Conservation (phyloP, 2,888 invertebrate species). For the Epinotia demarniana region DNA sequence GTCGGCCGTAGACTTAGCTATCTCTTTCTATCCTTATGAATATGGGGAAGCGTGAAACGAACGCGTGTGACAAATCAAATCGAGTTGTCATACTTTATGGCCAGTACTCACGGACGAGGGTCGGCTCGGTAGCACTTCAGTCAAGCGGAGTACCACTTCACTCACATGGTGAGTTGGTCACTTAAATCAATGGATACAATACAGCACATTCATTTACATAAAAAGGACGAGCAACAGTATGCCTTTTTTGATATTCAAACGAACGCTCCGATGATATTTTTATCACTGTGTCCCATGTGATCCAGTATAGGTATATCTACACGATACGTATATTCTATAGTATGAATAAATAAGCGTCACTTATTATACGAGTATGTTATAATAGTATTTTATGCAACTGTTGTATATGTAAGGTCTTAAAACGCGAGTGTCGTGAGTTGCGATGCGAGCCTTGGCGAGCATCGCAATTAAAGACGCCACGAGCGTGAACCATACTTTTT, state of each 20-base stretch:
- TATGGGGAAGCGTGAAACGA: constrained; percentile 22
- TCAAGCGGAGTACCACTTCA: constrained; percentile 29
- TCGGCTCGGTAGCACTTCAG: constrained; percentile 36
- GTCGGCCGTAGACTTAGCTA: constrained; percentile 1
- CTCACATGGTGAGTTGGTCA: constrained; percentile 29
- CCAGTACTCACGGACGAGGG: constrained; percentile 29
- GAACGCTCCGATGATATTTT: background rate
- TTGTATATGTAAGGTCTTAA: too few species aligned
- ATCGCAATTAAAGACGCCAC: too few species aligned
- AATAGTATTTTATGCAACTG: too few species aligned
- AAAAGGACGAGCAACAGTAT: too few species aligned
- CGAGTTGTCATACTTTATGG: constrained; percentile 35
- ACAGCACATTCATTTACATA: background rate
- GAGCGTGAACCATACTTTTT: too few species aligned
- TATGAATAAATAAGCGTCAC: too few species aligned
- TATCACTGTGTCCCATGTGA: background rate
- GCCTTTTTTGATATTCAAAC: background rate
- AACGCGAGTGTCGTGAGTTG: too few species aligned
- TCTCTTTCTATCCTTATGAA: constrained; percentile 16
- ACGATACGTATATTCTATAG: too few species aligned
- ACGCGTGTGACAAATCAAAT: constrained; percentile 39
- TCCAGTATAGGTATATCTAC: background rate
- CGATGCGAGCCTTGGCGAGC: too few species aligned
- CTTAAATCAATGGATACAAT: constrained; percentile 20
- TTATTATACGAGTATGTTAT: too few species aligned